Conservation (phyloP, 2,797 vertebrate genomes). For the Decapterus maruadsi region DNA sequence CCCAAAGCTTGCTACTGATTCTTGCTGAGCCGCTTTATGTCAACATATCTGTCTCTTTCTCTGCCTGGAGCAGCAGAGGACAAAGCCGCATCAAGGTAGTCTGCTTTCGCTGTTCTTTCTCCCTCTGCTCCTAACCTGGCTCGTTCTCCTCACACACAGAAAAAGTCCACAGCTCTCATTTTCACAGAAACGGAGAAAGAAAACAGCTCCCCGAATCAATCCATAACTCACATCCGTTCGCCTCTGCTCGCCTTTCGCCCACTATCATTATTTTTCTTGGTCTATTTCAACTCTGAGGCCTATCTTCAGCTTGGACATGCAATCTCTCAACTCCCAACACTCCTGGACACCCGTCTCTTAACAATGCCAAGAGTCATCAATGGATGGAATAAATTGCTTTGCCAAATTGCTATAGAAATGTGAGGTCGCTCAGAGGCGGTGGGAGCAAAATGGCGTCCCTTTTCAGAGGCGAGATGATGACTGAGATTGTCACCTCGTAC, state of each 20-base stretch:
- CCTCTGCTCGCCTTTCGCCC: constrained; percentile 10
- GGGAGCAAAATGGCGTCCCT: constrained; percentile 21
- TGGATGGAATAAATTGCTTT: constrained; percentile 69
- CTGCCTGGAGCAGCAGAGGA: constrained; percentile 34
- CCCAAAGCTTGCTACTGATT: constrained; percentile 40
- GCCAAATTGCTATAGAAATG: constrained; percentile 70
- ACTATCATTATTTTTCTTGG: constrained; percentile 44
- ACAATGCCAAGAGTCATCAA: constrained; percentile 59
- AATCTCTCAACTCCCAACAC: constrained; percentile 2
- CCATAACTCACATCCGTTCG: constrained; percentile 43
- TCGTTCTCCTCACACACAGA: constrained; percentile 13
- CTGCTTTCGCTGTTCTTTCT: background rate
- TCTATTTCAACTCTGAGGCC: constrained; percentile 29
- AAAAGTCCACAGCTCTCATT: constrained; percentile 25
- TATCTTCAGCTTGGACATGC: constrained; percentile 44
- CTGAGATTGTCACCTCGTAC: constrained; percentile 14
- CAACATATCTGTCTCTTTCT: constrained; percentile 34
- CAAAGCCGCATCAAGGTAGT: constrained; percentile 23
- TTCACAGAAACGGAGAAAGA: constrained; percentile 37
- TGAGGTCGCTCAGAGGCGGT: constrained; percentile 40
- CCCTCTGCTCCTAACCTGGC: background rate
- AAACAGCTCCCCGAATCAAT: constrained; percentile 48
- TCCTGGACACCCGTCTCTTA: constrained; percentile 33
- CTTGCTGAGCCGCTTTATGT: constrained; percentile 35
- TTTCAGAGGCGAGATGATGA: constrained; percentile 13